Conservation (phyloP, 2,113 vertebrate genomes). For the Calyptommatus sinebrachiatus region DNA sequence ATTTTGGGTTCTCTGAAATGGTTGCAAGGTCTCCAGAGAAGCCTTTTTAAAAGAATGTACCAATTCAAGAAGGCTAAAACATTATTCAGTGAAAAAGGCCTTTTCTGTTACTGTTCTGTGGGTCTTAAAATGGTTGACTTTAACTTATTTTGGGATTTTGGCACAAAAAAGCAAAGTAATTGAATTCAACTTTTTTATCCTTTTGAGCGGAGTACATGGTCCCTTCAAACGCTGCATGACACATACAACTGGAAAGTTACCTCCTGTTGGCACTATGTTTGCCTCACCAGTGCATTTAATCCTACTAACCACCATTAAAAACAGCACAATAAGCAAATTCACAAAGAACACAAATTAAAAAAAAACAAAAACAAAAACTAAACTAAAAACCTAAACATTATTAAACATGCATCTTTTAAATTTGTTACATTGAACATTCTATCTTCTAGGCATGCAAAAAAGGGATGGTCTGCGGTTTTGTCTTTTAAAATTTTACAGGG, state of each 20-base stretch:
- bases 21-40: conserved; percentile 59
- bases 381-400: conserved; percentile 74
- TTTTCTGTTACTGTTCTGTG: conserved; percentile 49
- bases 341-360: conserved; percentile 76
- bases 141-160: conserved; percentile 67
- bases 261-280: conserved; percentile 79
- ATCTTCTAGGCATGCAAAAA: conserved; percentile 86
- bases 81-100: conserved; percentile 50
- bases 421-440: conserved; percentile 83
- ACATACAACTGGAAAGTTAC: conserved; percentile 77
- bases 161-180: conserved; percentile 70
- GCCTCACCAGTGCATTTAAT: conserved; percentile 76
- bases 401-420: conserved; percentile 83
- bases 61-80: conserved; percentile 53
- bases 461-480: conserved; percentile 78
- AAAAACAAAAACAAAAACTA: conserved; percentile 70
- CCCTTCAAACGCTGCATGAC: conserved; percentile 84
- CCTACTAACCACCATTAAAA: conserved; percentile 75
- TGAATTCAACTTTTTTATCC: conserved; percentile 55
- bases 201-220: conserved; percentile 73
- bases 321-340: conserved; percentile 82
- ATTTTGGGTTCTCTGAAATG: conserved; percentile 44
- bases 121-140: conserved; percentile 48
- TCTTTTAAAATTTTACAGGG: conserved; percentile 75
- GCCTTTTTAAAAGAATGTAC: conserved; percentile 52